A percentile compares a stretch with the other conserved stretches of the same genome.
phyloP scores from a whole-genome alignment of 2,888 invertebrate species.

The Mythimna lalbum region DNA sequence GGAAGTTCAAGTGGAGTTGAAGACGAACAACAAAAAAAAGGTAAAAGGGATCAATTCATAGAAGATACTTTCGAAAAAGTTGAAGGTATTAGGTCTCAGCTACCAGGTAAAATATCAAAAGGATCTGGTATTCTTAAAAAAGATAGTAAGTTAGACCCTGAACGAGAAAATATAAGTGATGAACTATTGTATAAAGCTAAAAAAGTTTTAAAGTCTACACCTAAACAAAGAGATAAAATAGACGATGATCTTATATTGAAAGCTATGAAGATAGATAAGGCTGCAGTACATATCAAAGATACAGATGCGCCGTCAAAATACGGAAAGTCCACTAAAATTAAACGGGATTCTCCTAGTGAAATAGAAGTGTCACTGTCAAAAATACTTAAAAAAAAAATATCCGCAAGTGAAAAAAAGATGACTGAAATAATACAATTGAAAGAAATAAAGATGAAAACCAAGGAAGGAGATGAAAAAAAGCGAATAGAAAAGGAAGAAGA shows the following conservation, averaged over 20 bases:
- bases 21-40: not conserved
- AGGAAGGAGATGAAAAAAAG: conserved; percentile 18
- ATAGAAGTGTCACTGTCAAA: not conserved
- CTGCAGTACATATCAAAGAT: not conserved
- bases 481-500: conserved; percentile 1
- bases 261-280: conserved; percentile 8
- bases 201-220: not conserved
- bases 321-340: not conserved
- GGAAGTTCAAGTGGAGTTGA: not conserved
- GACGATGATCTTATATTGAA: not conserved
- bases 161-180: not conserved
- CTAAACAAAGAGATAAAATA: conserved; percentile 22
- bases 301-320: not conserved
- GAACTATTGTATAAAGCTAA: not conserved
- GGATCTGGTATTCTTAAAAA: not conserved
- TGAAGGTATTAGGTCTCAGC: not conserved
- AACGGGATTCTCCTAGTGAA: not conserved
- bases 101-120: not conserved
- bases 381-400: not conserved
- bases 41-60: not conserved
- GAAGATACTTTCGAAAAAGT: conserved; percentile 4
- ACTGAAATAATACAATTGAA: not conserved
- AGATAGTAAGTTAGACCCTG: not conserved
- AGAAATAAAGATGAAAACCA: not conserved
- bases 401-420: not conserved